Evolutionary conservation across 2,113 vertebrate genomes (phyloP), one percentile per base, ranked within the genome.

Genomic region (Phocoena sinus): DNA sequence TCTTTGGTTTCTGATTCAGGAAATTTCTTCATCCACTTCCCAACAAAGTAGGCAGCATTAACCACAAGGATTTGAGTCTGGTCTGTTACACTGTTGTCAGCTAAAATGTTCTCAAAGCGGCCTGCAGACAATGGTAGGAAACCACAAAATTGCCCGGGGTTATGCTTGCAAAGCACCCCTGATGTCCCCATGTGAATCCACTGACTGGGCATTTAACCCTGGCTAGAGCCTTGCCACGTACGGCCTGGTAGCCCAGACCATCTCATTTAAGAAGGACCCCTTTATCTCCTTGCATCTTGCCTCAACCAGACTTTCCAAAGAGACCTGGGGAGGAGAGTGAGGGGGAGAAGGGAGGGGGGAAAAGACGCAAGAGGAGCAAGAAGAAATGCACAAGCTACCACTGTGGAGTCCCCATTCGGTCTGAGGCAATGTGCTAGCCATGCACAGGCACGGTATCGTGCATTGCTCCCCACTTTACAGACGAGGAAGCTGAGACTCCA

Each of bases 11-110:
- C 98, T 73, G 98, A 97, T 95, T 99, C 98, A 67, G 99, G 98
- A 88, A 99, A 99, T 73, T 98, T 99, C 98, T 99, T 99, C 98
- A 99, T 98, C 99, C 99, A 99, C 74, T 98, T 99, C 97, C 99
- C 99, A 93, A 98, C 95, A 94, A 99, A 99, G 97, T 98, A 99
- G 93, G 98, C 98, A 38, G 99, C 98, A 38, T 99, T 99, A 68
- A 99, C 97, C 88, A 99, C 83, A 11, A 99, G 98, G 47, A 99
- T 98, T 97, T 98, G 98, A 21, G 99, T 99, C 97, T 99, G 96
- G 50, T 98, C 98, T 60, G 53, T 98, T 62, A 99, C 76, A 31
- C 70, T 98, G 2, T 95, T 98, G 10, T 98, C 98, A 53, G 89
- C 96, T 97, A 99, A 97, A 96, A 99, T 97, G 65, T 98, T 98